Evolutionary conservation across 2,888 invertebrate genomes (phyloP), one percentile per base, ranked within the genome.

Genomic region (Vandiemenella viatica): DNA sequence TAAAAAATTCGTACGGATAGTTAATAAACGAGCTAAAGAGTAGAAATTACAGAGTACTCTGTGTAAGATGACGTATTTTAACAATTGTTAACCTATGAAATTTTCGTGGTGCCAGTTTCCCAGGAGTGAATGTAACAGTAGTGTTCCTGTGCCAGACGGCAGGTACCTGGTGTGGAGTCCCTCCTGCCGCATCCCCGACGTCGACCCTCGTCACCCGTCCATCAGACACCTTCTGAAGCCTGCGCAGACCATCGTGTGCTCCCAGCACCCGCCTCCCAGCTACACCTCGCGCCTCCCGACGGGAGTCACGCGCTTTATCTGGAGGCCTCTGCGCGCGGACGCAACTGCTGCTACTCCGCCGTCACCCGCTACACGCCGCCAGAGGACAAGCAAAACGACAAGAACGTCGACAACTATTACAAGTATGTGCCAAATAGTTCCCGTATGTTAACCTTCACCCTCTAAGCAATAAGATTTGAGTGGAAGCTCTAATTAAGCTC

Each of bases 101-200:
- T n/a, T n/a, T n/a, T n/a, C n/a, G n/a, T n/a, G n/a, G n/a, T n/a
- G n/a, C n/a, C n/a, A n/a, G n/a, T n/a, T n/a, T n/a, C n/a, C n/a
- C n/a, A n/a, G n/a, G n/a, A n/a, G n/a, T n/a, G n/a, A n/a, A n/a
- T n/a, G n/a, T n/a, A 2, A 40, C 18, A 40, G 3, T 4, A n/a
- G 3, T 40, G 16, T 40, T 4, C 18, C 40, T 38, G 2, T 16
- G 17, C 20, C 19, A 42, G 42, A 3, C 6, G 16, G 32, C 32
- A 32, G n/a, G 4, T 75, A 69, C 57, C 60, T 76, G 49, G 71
- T 76, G 3, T 71, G 73, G 67, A 79, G 73, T 59, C 67, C 75
- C 37, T 73, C 70, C 59, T 82, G 81, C 58, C 73, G 71, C 59
- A 80, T 81, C 60, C 70, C 74, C 4, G 73, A 77, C 53, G 57